Evolutionary conservation across 1,140 invertebrate species (phyloP).

Genomic region (Wiebesia pumilae): DNA sequence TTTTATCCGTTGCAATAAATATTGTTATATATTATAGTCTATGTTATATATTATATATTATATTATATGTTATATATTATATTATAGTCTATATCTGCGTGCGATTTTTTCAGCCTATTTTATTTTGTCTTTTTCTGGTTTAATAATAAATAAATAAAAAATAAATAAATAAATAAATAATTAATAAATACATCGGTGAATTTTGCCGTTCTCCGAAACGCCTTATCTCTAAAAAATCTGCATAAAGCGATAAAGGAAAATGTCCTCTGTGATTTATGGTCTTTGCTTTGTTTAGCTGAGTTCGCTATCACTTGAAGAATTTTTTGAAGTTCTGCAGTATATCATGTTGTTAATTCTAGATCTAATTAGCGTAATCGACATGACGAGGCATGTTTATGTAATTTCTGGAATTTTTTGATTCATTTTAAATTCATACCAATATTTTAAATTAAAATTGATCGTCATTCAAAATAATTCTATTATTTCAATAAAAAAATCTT

Average conservation of each 20-base stretch:
- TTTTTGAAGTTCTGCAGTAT: not conserved
- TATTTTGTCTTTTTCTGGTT: too few species aligned
- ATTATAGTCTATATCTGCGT: too few species aligned
- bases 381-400: not conserved
- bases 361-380: not conserved
- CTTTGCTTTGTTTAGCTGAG: not conserved
- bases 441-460: not conserved
- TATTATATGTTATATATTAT: too few species aligned
- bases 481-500: not conserved
- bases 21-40: too few species aligned
- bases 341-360: not conserved
- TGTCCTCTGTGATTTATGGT: slow-evolving; percentile 19
- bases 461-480: not conserved
- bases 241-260: slow-evolving; percentile 36
- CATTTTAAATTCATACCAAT: not conserved
- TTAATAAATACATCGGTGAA: not conserved
- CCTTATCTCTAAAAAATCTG: slow-evolving; percentile 20
- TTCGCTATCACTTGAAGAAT: not conserved
- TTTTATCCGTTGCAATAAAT: too few species aligned
- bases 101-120: too few species aligned
- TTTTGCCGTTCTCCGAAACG: not conserved
- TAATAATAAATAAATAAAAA: too few species aligned
- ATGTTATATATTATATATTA: too few species aligned
- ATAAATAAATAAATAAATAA: too few species aligned
- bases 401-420: not conserved